Conservation (phyloP, 2,888 invertebrate species). For the Argyresthia albistria region DNA sequence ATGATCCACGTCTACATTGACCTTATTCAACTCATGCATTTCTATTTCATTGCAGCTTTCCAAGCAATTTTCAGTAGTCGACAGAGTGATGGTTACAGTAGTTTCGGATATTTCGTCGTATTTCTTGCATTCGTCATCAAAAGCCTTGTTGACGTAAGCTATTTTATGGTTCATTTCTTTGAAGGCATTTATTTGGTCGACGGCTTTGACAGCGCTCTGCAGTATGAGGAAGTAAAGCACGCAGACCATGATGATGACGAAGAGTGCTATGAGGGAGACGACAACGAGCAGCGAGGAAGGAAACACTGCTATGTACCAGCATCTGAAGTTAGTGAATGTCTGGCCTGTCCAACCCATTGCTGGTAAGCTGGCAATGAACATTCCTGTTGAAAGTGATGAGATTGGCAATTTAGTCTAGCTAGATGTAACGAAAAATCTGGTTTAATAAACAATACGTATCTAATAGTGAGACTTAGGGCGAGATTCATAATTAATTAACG, state of each 20-base stretch:
- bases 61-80: conserved; percentile 20
- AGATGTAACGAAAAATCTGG: no score
- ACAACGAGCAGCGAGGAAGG: conserved; percentile 62
- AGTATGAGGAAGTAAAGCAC: conserved; percentile 69
- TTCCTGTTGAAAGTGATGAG: conserved; percentile 19
- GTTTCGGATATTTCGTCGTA: conserved; percentile 17
- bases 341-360: conserved; percentile 51
- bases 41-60: conserved; percentile 12
- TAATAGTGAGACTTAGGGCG: neutral
- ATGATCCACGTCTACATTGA: neutral
- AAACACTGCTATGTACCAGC: conserved; percentile 72
- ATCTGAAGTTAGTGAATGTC: conserved; percentile 60
- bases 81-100: conserved; percentile 23
- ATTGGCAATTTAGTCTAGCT: no score
- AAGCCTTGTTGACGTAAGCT: conserved; percentile 27
- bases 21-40: conserved; percentile 17
- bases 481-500: no score
- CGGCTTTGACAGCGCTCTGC: conserved; percentile 64
- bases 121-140: conserved; percentile 26
- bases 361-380: conserved; percentile 35
- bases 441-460: neutral
- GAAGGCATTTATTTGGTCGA: conserved; percentile 53
- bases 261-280: conserved; percentile 53
- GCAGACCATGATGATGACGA: conserved; percentile 46
- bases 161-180: conserved; percentile 23